Percentiles rank a stretch among this genome's conserved stretches.
phyloP scores from a whole-genome alignment of 1,140 invertebrate genomes.

The Drosophila kikkawai region DNA sequence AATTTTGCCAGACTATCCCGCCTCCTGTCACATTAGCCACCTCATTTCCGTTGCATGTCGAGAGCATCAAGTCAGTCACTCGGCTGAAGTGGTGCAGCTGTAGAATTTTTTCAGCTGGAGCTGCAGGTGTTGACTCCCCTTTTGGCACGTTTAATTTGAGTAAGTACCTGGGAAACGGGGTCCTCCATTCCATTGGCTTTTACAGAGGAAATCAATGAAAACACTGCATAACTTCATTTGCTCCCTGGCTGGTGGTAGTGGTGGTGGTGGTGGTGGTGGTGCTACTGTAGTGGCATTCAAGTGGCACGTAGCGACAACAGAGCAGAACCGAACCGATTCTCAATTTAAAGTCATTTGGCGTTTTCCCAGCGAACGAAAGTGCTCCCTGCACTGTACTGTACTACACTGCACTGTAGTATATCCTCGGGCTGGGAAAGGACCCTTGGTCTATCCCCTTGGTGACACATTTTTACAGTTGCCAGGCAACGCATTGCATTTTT shows the following conservation, averaged over 20 bases:
- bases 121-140: slow-evolving; percentile 24
- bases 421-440: slow-evolving; percentile 9
- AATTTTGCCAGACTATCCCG: slow-evolving; percentile 8
- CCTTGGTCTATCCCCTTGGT: slow-evolving; percentile 15
- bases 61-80: slow-evolving; percentile 42
- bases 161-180: slow-evolving; percentile 45
- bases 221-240: slow-evolving; percentile 76
- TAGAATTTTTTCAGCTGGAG: neutral
- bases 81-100: slow-evolving; percentile 23
- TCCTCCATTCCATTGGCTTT: slow-evolving; percentile 46
- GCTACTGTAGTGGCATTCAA: slow-evolving; percentile 37
- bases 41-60: slow-evolving; percentile 52
- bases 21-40: slow-evolving; percentile 42
- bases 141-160: slow-evolving; percentile 62
- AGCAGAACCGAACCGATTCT: slow-evolving; percentile 53
- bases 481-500: slow-evolving; percentile 69
- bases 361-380: slow-evolving; percentile 38
- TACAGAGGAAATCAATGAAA: slow-evolving; percentile 69
- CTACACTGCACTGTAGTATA: neutral
- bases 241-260: neutral
- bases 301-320: slow-evolving; percentile 65
- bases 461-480: slow-evolving; percentile 60
- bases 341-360: slow-evolving; percentile 71
- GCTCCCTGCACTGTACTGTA: slow-evolving; percentile 23
- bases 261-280: neutral